Evolutionary conservation across 2,888 invertebrate genomes (phyloP), one percentile per base, ranked within the genome.

Genomic region (Leuctra nigra): DNA sequence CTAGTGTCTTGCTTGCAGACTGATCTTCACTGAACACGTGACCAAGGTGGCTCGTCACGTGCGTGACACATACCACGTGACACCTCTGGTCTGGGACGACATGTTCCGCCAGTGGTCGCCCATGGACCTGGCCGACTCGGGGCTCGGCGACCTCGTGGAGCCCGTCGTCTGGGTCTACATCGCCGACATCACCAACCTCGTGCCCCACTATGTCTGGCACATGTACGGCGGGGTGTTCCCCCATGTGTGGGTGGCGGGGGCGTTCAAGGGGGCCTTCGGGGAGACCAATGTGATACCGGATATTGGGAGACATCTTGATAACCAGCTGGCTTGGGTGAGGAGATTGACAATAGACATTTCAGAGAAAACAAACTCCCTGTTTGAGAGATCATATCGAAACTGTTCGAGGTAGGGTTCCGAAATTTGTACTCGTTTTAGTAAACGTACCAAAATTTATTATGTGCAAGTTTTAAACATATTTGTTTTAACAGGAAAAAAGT

Each of bases 91-190:
- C 63, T 78, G 79, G 79, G 78, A 79, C 62, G 79, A 79, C 63
- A 78, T 78, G 77, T 64, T 78, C 56, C 64, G 77, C 18, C 65
- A 68, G 25, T 68, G 70, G 59, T 59, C 66, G 9, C 61, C 66
- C 1, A 63, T 67, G 13, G 62, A 62, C 22, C 58, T 70, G 7
- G 59, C 69, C 11, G 67, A 66, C 38, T 69, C 67, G 18, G 68
- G 70, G n/a, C 63, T 77, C n/a, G 69, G 69, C 6, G 65, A 67
- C n/a, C 61, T 75, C n/a, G 76, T 77, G 1, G 76, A 78, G 61
- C 73, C 75, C 1, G 75, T 78, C 71, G 71, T 78, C 1, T 78
- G 79, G 78, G 73, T 74, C 41, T 79, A 79, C 61, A 68, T 69
- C 1, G 67, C 67, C 29, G 68, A 69, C 58, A 66, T 70, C 14